These are phyloP conservation scores for Clarias batrachus DNA, from an alignment of 2,113 vertebrate species.

Conservation along the genomic window DNA sequence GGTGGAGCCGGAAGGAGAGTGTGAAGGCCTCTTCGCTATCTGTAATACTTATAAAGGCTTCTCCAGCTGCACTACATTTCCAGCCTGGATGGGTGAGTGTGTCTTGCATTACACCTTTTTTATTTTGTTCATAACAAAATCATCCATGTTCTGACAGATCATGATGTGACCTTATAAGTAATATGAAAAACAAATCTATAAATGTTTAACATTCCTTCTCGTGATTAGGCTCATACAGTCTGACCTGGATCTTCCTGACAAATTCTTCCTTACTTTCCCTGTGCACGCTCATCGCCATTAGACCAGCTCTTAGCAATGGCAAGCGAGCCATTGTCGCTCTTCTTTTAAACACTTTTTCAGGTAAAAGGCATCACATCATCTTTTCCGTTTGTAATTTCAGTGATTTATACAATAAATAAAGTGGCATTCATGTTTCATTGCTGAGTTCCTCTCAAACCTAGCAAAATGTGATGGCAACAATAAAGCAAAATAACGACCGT, in stretches of 20 bases:
- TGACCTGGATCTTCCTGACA: constrained; percentile 59
- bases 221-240: constrained; percentile 51
- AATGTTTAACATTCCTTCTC: not conserved
- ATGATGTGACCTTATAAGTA: not conserved
- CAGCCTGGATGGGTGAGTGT: constrained; percentile 53
- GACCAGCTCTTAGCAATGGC: constrained; percentile 40
- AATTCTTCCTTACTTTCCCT: constrained; percentile 52
- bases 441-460: not conserved
- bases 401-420: not conserved
- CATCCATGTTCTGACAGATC: not conserved
- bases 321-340: constrained; percentile 45
- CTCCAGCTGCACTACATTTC: constrained; percentile 52
- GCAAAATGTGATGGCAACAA: not conserved
- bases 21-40: constrained; percentile 51
- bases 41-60: constrained; percentile 41
- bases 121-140: constrained; percentile 11
- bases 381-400: not conserved
- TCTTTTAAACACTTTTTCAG: constrained; percentile 53
- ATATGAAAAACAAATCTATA: not conserved
- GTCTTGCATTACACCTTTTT: constrained; percentile 4
- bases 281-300: constrained; percentile 43
- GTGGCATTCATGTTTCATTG: not conserved
- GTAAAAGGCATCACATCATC: constrained; percentile 23
- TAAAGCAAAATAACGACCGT: not conserved
- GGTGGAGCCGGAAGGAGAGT: constrained; percentile 34